Conservation (phyloP, 2,113 vertebrate genomes). For the Planiliza haematocheilus region DNA sequence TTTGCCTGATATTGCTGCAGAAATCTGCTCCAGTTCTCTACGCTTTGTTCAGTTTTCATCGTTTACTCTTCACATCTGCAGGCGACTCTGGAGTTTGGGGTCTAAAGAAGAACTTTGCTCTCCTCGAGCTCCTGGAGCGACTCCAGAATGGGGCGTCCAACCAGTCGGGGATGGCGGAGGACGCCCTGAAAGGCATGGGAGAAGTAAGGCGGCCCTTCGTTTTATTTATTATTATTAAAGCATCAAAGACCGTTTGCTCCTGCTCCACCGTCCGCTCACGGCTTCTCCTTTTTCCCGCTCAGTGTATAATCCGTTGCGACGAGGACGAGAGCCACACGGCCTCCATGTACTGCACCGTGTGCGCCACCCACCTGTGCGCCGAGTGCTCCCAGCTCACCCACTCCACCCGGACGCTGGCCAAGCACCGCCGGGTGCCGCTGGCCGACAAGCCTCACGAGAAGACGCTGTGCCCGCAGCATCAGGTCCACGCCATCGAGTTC, state of each 20-base stretch:
- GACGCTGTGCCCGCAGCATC: conserved; percentile 96
- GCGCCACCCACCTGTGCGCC: conserved; percentile 95
- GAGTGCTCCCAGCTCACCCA: conserved; percentile 97
- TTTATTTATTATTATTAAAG: background rate
- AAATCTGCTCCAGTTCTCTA: too few relatives aligned
- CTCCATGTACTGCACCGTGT: conserved; percentile 97
- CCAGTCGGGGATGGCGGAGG: conserved; percentile 90
- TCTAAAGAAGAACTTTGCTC: conserved; percentile 98
- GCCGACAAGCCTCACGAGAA: conserved; percentile 99
- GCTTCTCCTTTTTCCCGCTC: background rate
- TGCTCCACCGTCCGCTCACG: background rate
- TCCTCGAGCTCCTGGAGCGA: conserved; percentile 95
- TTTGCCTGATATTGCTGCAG: too few relatives aligned
- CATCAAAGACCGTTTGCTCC: background rate
- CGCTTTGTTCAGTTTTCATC: too few relatives aligned
- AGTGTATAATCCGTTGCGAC: conserved; percentile 95
- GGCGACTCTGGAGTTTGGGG: conserved; percentile 99
- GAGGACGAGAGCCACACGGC: conserved; percentile 96
- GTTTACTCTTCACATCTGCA: conserved; percentile 60
- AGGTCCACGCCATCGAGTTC: conserved; percentile 98
- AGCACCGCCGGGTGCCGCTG: conserved; percentile 95
- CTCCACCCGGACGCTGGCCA: conserved; percentile 96
- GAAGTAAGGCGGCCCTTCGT: conserved; percentile 84
- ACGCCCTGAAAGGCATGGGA: conserved; percentile 90
- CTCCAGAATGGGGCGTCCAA: conserved; percentile 94